Evolutionary conservation across 2,888 invertebrate species (phyloP), one percentile per base, ranked within the genome.

Genomic region (Heliconius aoede): DNA sequence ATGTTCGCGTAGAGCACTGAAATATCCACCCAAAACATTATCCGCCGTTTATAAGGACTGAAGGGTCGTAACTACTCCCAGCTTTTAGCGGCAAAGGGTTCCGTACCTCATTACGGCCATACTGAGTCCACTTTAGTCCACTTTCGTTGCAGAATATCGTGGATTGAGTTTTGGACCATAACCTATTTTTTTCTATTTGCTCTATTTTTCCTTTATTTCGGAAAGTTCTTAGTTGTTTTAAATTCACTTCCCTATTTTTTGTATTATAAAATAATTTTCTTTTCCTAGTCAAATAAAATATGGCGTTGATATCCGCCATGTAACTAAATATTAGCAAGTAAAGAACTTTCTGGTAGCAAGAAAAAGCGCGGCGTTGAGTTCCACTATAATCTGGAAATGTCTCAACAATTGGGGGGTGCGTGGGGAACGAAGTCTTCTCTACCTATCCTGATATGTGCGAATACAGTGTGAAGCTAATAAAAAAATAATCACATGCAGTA

Each of bases 61-160:
- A 85, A 82, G 86, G 85, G 83, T 83, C 84, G 78, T 85, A 87
- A 88, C 87, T 87, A 85, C 87, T 85, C 77, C 80, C 84, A 79
- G 87, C 88, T 89, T 87, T 89, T 88, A 88, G 85, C 85, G 81
- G 65, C 73, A 81, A 85, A 85, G 85, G 85, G 85, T 81, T 83
- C 83, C 74, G 79, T 83, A 83, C 83, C 83, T 86, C 85, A 87
- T 88, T 88, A 87, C 85, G 80, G 83, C 78, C 77, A 78, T 80
- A 76, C 77, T 81, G 76, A 79, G 84, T 84, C 85, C 85, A 85
- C 84, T 86, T 83, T 80, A 55, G 69, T 73, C 79, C 72, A 77
- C 85, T 85, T 86, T 86, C 83, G 30, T 21, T 36, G 84, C 83
- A 69, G 76, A 78, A 74, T 64, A 72, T 77, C 74, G 64, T 77